Base-by-base conservation (phyloP, 1,140 invertebrate species). In the Colletes latitarsis region DNA sequence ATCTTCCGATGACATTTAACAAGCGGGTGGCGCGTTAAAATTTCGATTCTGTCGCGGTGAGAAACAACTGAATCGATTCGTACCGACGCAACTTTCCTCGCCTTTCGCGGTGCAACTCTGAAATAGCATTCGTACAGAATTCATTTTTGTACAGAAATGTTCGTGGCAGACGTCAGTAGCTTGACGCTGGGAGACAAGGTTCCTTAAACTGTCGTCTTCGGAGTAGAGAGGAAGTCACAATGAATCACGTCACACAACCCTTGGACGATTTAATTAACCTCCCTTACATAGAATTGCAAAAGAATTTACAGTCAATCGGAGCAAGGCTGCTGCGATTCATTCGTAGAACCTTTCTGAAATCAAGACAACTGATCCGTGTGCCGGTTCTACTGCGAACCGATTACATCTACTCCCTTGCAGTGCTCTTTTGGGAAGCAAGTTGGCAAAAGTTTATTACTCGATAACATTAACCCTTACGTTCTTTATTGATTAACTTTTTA, bases 341-440 rank as follows among this genome's bases (percentile, higher is more conserved):
- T 53, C 63, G 64, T 1, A 68, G 39, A 41, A 68, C 52, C 10
- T 52, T 57, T 21, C 57, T 68, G 5, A 81, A 67, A 6, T 43
- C 62, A 5, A 9, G 53, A 9, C 67, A 14, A 17, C 4, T 15
- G 10, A 21, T 60, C 2, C 63, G 71, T 30, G 19, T 81, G 8
- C 62, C 78, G 14, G 30, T 53, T 8, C 15, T 67, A 0, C 4
- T 81, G 2, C 49, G 6, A 21, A 67, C 78, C 1, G 30, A 41
- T 0, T 41, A 76, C 9, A 9, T 43, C 14, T 21, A 53, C 4
- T 10, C 78, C n/a, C 9, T 43, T 6, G 64, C 41, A 10, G n/a
- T 81, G 14, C 14, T 81, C 9, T 81, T 76, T 39, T 15, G 67
- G 3, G 14, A 76, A 60, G 78, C 78, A 76, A 81, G 78, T 81